Evolutionary conservation across 2,113 vertebrate genomes (phyloP), one percentile per base, ranked within the genome.

Genomic region (Merops nubicus): DNA sequence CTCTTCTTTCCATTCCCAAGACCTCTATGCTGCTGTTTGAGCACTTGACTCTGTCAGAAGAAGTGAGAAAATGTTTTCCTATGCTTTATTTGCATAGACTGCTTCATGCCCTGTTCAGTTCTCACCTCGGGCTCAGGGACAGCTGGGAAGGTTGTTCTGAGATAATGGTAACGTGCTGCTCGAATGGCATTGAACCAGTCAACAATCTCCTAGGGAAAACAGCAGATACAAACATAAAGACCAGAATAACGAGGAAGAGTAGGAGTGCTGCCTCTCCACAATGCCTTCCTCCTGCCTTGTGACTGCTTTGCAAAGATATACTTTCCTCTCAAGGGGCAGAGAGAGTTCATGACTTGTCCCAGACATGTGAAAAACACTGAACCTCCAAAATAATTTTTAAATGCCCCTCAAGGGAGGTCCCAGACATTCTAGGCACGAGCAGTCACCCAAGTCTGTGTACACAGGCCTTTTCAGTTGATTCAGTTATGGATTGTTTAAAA

Each of bases 131-230:
- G 77, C 75, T 99, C 98, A 8, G 97, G 98, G 68, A 98, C 97
- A 51, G 97, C 97, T 20, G 99, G 99, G 91, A 99, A 99, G 31
- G 98, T 97, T 1, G 94, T 97, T 97, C 98, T 99, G 82, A 99
- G 98, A 91, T 99, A 99, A 10, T 98, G 96, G 78, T 98, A 98
- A 38, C 99, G 99, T 72, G 98, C 98, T 29, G 98, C 99, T 8
- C 99, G 98, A 59, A 99, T 99, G 36, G 98, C 98, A 40, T 99
- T 99, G 98, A 98, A 99, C 99, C 99, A 99, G 70, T 98, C 98
- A 85, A 99, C 99, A 69, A 99, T 99, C 96, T 99, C 99, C 99
- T 99, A 89, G 7, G 43, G 33, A 88, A 88, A 91, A 93, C 34
- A 94, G 70, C 19, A 88, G 89, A 74, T 29, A 81, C 31, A 76